Percentiles rank a stretch among this genome's conserved stretches.
These are phyloP conservation scores for Pollachius pollachius DNA, from an alignment of 2,113 vertebrate species.

Conservation along the genomic window DNA sequence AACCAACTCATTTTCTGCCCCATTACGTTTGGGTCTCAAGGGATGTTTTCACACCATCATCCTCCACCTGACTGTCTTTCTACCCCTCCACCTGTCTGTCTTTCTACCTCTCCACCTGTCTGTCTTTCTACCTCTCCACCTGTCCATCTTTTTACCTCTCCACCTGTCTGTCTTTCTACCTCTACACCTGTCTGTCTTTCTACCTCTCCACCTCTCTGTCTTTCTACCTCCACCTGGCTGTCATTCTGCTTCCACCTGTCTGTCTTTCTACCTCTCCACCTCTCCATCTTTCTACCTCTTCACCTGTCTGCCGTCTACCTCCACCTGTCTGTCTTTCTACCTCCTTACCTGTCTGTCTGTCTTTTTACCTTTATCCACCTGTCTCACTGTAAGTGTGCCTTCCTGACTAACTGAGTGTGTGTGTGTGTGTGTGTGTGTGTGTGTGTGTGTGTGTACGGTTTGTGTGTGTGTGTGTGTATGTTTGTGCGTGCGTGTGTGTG, in stretches of 20 bases:
- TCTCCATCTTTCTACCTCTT: not conserved
- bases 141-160: not conserved
- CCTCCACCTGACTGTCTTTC: conserved; percentile 8
- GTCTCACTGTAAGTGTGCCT: too few species aligned
- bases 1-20: too few species aligned
- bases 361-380: too few species aligned
- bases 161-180: not conserved
- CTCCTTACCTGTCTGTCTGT: too few species aligned
- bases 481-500: too few species aligned
- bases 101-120: not conserved
- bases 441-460: too few species aligned
- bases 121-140: not conserved
- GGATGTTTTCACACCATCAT: too few species aligned
- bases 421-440: too few species aligned
- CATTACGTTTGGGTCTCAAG: too few species aligned
- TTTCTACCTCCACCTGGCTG: not conserved
- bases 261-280: not conserved
- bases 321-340: not conserved
- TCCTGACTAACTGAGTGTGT: too few species aligned
- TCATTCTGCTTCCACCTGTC: not conserved
- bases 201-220: not conserved
- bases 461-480: too few species aligned
- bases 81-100: not conserved
- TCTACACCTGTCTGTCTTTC: too few species aligned
- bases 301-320: not conserved